Conservation (phyloP, 37 sponge, comb jelly and placozoan species). For the Oopsacas minuta region DNA sequence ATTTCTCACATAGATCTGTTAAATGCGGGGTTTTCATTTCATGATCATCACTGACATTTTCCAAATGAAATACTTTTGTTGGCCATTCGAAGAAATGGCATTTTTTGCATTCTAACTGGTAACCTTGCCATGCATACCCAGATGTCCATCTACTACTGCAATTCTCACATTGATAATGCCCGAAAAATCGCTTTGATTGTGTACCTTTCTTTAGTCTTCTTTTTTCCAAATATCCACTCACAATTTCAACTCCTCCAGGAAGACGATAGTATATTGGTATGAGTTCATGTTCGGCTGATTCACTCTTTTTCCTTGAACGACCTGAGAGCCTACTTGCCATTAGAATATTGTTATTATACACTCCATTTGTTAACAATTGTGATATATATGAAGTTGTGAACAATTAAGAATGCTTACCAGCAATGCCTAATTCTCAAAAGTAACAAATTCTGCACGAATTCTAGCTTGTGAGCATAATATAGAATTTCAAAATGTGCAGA, state of each 20-base stretch:
- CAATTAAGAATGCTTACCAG: no score
- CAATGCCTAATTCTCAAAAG: no score
- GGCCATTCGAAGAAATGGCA: not conserved
- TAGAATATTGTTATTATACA: not conserved
- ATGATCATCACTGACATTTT: not conserved
- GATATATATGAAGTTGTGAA: not conserved
- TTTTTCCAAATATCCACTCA: conserved; percentile 6
- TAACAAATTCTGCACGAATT: no score
- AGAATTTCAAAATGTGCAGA: no score
- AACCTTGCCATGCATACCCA: not conserved
- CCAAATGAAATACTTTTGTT: not conserved
- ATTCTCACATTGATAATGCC: not conserved
- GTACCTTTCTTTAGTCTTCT: not conserved
- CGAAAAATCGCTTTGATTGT: not conserved
- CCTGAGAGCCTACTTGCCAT: not conserved
- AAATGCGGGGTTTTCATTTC: not conserved
- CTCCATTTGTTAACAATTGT: not conserved
- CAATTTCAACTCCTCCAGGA: not conserved
- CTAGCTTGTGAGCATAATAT: no score
- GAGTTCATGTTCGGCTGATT: not conserved
- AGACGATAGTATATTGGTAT: not conserved
- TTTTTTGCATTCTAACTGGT: not conserved
- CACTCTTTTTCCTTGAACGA: not conserved
- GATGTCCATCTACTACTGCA: not conserved
- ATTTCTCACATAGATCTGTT: not conserved